Evolutionary conservation across 1,140 invertebrate genomes (phyloP).

Genomic region (Antheraea mylitta): DNA sequence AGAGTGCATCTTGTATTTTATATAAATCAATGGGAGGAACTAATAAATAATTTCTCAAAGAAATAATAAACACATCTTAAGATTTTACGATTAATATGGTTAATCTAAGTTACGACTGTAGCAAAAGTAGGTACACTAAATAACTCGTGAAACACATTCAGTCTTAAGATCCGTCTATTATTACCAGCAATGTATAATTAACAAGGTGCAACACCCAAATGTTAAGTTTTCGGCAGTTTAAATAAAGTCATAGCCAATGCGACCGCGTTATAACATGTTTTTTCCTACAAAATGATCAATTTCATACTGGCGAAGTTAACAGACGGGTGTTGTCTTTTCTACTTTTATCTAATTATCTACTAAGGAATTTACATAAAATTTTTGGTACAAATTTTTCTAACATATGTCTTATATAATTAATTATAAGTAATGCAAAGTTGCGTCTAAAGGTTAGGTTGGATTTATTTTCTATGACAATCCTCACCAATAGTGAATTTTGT

Average conservation of each 20-base stretch:
- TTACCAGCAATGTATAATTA: conserved; percentile 31
- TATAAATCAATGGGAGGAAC: too few species aligned
- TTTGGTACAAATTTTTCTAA: conserved; percentile 1
- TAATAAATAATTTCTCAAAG: conserved; percentile 16
- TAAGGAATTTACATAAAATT: conserved; percentile 1
- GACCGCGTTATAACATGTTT: not conserved
- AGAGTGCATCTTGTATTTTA: too few species aligned
- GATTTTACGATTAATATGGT: conserved; percentile 32
- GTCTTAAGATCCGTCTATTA: conserved; percentile 70
- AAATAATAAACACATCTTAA: conserved; percentile 67
- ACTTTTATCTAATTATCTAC: not conserved
- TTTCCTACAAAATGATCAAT: not conserved
- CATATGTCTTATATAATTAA: not conserved
- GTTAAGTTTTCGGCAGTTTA: conserved; percentile 9
- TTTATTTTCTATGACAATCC: not conserved
- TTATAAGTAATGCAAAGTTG: too few species aligned
- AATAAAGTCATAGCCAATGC: conserved; percentile 15
- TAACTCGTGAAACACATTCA: conserved; percentile 37
- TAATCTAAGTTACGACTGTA: conserved; percentile 28
- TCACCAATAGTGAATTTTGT: not conserved
- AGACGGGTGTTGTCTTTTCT: not conserved
- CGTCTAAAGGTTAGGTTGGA: too few species aligned
- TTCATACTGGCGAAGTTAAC: not conserved
- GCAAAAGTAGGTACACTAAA: conserved; percentile 29
- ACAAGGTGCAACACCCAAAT: conserved; percentile 1